These are phyloP conservation scores for Zaprionus davidi DNA, from an alignment of 1,140 invertebrate genomes.

Conservation along the genomic window DNA sequence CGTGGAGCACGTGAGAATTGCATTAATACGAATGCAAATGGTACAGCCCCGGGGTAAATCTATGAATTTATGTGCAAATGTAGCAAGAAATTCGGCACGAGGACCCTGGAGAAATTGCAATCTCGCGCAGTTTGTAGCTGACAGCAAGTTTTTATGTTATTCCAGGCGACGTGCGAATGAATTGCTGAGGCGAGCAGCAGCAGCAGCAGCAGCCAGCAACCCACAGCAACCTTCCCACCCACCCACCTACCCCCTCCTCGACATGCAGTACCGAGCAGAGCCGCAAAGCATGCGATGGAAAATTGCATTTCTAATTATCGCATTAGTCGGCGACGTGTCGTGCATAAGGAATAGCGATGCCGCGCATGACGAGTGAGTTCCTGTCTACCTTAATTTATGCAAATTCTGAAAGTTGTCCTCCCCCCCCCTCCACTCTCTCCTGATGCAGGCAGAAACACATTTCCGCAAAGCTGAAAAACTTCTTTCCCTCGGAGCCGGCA, in stretches of 20 bases:
- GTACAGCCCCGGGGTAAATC: conserved; percentile 45
- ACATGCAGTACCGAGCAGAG: conserved; percentile 63
- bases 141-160: conserved; percentile 78
- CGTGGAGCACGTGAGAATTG: conserved; percentile 76
- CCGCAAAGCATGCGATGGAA: conserved; percentile 76
- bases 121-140: conserved; percentile 67
- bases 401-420: conserved; percentile 47
- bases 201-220: conserved; percentile 46
- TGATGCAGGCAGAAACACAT: conserved; percentile 44
- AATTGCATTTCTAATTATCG: conserved; percentile 84
- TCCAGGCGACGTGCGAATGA: conserved; percentile 71
- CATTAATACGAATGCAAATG: conserved; percentile 82
- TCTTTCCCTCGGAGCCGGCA: conserved; percentile 68
- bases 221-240: background rate
- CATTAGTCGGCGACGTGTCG: conserved; percentile 78
- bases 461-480: conserved; percentile 73
- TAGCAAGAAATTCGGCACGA: conserved; percentile 59
- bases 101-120: conserved; percentile 62
- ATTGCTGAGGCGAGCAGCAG: conserved; percentile 67
- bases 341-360: conserved; percentile 76
- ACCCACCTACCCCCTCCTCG: conserved; percentile 3
- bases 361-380: conserved; percentile 64
- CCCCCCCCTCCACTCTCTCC: background rate
- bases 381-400: conserved; percentile 65
- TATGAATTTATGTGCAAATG: conserved; percentile 81